Conservation (phyloP, 1,140 invertebrate genomes). For the Pseudomyrmex cubaensis region DNA sequence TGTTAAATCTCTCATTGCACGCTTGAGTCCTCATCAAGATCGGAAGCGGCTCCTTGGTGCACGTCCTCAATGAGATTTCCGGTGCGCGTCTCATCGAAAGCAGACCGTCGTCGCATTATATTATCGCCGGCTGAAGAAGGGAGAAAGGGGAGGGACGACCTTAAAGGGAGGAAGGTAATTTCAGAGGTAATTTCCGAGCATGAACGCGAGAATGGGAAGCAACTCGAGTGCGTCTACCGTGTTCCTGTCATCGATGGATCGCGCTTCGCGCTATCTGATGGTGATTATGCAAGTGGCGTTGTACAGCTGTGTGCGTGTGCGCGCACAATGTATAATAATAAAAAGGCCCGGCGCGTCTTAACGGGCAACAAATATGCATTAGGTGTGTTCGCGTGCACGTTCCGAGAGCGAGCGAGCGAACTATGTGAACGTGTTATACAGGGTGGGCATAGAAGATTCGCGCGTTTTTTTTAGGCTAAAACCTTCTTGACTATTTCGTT, state of each 20-base stretch:
- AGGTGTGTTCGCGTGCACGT: slow-evolving; percentile 44
- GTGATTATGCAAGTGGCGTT: slow-evolving; percentile 68
- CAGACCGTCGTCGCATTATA: slow-evolving; percentile 57
- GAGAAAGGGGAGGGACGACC: slow-evolving; percentile 21
- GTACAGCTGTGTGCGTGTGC: slow-evolving; percentile 47
- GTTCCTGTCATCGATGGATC: slow-evolving; percentile 76
- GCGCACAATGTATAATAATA: slow-evolving; percentile 68
- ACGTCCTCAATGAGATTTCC: slow-evolving; percentile 55
- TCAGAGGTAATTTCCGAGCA: slow-evolving; percentile 70
- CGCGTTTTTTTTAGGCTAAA: too few relatives aligned
- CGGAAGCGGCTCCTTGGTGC: slow-evolving; percentile 46
- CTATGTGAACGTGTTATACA: slow-evolving; percentile 57
- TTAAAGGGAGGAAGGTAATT: slow-evolving; percentile 67
- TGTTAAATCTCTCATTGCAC: slow-evolving; percentile 54
- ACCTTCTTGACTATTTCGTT: too few relatives aligned
- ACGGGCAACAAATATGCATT: slow-evolving; percentile 67
- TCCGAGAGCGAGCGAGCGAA: slow-evolving; percentile 9
- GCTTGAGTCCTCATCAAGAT: slow-evolving; percentile 57
- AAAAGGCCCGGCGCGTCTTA: slow-evolving; percentile 52
- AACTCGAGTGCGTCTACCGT: slow-evolving; percentile 70
- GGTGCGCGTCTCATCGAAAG: slow-evolving; percentile 55
- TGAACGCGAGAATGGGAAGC: slow-evolving; percentile 71
- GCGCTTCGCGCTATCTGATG: slow-evolving; percentile 74
- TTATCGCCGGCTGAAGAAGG: slow-evolving; percentile 27
- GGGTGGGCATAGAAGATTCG: background rate